These are phyloP conservation scores for Carassius gibelio DNA, from an alignment of 2,113 vertebrate species.

Conservation along the genomic window DNA sequence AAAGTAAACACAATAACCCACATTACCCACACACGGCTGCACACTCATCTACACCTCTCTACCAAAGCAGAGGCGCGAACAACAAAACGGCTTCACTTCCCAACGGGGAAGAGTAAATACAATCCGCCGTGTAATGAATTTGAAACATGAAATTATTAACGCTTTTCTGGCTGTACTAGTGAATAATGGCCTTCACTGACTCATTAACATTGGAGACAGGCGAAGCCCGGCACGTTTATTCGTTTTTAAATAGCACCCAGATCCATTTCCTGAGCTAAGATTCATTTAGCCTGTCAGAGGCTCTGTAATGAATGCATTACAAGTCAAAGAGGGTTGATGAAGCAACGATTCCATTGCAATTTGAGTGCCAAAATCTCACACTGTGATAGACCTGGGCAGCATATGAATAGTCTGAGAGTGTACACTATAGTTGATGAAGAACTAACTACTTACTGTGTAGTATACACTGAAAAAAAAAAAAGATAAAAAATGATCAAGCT, in stretches of 20 bases:
- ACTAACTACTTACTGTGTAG: too few relatives aligned
- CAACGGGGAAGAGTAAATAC: conserved; percentile 55
- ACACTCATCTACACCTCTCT: conserved; percentile 10
- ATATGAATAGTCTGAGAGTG: neutral
- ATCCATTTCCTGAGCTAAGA: conserved; percentile 70
- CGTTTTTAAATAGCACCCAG: conserved; percentile 68
- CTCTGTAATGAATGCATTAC: conserved; percentile 66
- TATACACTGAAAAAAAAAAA: too few relatives aligned
- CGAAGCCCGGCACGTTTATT: conserved; percentile 65
- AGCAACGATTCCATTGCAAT: conserved; percentile 13
- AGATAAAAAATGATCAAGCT: too few relatives aligned
- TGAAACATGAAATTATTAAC: conserved; percentile 70
- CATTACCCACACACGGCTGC: conserved; percentile 26
- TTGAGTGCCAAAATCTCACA: conserved; percentile 11
- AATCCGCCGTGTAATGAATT: conserved; percentile 71
- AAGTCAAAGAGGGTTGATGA: conserved; percentile 46
- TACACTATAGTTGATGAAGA: neutral
- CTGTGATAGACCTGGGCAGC: neutral
- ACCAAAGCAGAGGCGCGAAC: conserved; percentile 12
- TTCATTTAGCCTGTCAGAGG: conserved; percentile 58
- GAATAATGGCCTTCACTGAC: conserved; percentile 75
- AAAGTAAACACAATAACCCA: conserved; percentile 57
- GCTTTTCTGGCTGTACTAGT: conserved; percentile 54
- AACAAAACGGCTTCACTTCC: conserved; percentile 41
- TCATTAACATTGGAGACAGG: conserved; percentile 67